A percentile compares a stretch with the other conserved stretches of the same genome.
phyloP scores from a whole-genome alignment of 1,140 invertebrate species.

The Diachasmimorpha longicaudata region DNA sequence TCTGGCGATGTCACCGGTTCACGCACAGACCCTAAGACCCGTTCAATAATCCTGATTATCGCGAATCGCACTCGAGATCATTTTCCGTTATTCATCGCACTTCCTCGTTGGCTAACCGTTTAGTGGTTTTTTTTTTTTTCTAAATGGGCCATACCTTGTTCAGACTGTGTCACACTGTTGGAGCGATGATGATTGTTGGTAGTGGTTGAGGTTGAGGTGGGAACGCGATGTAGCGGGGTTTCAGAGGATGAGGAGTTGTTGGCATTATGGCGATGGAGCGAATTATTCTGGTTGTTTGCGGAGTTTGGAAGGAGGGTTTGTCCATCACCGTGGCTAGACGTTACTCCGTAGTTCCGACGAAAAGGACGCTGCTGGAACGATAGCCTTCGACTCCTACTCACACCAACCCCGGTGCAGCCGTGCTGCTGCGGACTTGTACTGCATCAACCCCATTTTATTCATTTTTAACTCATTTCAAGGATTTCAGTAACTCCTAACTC shows the following conservation, averaged over 20 bases:
- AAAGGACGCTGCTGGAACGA: slow-evolving; percentile 55
- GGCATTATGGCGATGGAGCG: slow-evolving; percentile 44
- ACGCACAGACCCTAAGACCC: no score
- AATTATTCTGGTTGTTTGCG: slow-evolving; percentile 46
- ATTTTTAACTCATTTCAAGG: slow-evolving; percentile 20
- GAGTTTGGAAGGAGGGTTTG: slow-evolving; percentile 55
- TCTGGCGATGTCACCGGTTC: no score
- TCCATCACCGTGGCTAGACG: slow-evolving; percentile 53
- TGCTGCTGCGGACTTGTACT: slow-evolving; percentile 48
- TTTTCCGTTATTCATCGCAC: background rate
- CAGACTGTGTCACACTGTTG: slow-evolving; percentile 43
- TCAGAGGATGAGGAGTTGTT: slow-evolving; percentile 49
- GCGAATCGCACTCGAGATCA: background rate
- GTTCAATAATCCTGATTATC: no score
- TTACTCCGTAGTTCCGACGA: slow-evolving; percentile 55
- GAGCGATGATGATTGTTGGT: slow-evolving; percentile 50
- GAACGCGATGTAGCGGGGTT: slow-evolving; percentile 46
- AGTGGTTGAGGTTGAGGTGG: slow-evolving; percentile 50
- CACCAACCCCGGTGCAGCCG: slow-evolving; percentile 40
- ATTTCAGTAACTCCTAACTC: background rate
- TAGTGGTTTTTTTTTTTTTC: background rate
- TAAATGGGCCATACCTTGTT: slow-evolving; percentile 45
- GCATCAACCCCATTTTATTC: slow-evolving; percentile 50
- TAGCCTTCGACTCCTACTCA: slow-evolving; percentile 44
- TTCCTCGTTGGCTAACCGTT: background rate